Conservation (phyloP, 2,113 vertebrate genomes). For the Chloropsis hardwickii region DNA sequence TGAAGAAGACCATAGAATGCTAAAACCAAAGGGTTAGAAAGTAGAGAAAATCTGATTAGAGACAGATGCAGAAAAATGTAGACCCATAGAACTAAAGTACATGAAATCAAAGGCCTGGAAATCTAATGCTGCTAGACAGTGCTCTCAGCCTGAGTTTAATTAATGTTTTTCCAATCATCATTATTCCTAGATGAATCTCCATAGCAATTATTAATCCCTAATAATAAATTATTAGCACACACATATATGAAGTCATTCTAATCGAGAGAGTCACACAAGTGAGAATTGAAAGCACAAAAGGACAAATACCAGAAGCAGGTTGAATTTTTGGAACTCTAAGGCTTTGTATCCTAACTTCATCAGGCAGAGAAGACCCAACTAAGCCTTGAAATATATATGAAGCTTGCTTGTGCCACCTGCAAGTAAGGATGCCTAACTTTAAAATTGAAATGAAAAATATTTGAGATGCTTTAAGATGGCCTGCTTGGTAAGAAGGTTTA, state of each 20-base stretch:
- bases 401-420: neutral
- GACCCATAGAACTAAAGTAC: neutral
- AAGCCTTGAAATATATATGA: neutral
- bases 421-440: neutral
- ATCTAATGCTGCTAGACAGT: neutral
- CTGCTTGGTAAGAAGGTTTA: neutral
- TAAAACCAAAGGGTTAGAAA: neutral
- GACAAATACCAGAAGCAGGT: neutral
- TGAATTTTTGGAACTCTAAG: neutral
- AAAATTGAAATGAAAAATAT: neutral
- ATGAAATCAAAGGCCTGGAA: slow-evolving; percentile 28
- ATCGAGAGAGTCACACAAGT: rapidly evolving
- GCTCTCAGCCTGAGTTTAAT: neutral
- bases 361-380: neutral
- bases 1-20: neutral
- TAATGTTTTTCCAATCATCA: slow-evolving; percentile 36
- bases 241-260: neutral
- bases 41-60: neutral
- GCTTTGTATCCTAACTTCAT: neutral
- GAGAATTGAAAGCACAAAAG: neutral
- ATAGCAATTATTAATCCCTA: slow-evolving; percentile 26
- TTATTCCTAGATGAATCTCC: slow-evolving; percentile 35
- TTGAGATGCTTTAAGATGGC: neutral
- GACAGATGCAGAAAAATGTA: neutral
- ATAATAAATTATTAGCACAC: neutral